Evolutionary conservation across 2,797 vertebrate genomes (phyloP), one percentile per base, ranked within the genome.

Genomic region (Staurois parvus): DNA sequence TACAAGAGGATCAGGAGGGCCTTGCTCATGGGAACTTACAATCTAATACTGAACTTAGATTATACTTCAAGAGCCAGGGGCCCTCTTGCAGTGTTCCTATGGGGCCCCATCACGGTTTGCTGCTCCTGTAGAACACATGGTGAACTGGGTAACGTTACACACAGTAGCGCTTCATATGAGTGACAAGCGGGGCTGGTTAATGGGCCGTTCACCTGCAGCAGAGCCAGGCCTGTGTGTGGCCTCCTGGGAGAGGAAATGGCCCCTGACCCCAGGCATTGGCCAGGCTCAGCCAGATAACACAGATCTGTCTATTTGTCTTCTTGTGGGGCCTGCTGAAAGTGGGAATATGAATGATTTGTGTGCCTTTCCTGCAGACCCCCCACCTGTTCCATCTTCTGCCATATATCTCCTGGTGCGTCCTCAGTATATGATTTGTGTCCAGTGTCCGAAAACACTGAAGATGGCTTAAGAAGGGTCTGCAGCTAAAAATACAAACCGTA

Each of bases 321-420:
- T 69, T 83, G 68, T 72, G 74, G 52, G 84, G 78, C 45, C 75
- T 32, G 62, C 8, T 28, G 56, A 45, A 37, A 12, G n/a, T 32
- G 34, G 26, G 37, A 26, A 37, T 59, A 37, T 24, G 26, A 52
- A 75, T 67, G 30, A 67, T 80, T 5, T 28, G 19, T 69, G 72
- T 73, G 30, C 30, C 45, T 40, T 48, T 26, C 42, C 79, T 74
- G 29, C 28, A 34, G 72, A 80, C 76, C 73, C 85, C 77, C 59
- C 88, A 48, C 12, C 34, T 85, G 81, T 88, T 86, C 74, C 81
- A 84, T 29, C 29, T 34, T 21, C 3, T 3, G 21, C 0, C 64
- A 26, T 21, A 11, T 85, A 56, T 83, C 48, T 72, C 11, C 67
- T 42, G 24, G 24, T n/a, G 59, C 3, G 7, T 62, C 59, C 3